A percentile compares a stretch with the other conserved stretches of the same genome.
Conservation (phyloP, 1,140 invertebrate genomes). For the Drosophila carrolli region DNA sequence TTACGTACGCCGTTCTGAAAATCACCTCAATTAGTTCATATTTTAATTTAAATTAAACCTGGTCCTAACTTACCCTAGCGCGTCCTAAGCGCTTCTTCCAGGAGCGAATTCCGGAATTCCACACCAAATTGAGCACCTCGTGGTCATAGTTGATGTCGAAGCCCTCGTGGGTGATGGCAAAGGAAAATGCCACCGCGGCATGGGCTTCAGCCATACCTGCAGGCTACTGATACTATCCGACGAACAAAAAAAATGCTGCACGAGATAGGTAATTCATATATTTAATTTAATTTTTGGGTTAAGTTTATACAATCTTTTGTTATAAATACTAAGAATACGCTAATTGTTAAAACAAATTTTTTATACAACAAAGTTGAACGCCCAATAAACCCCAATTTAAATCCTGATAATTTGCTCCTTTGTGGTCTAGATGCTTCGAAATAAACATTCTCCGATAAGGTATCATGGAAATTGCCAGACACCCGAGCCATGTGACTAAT, state of each 20-base stretch:
- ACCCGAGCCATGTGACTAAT: conserved; percentile 17
- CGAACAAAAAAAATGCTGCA: conserved; percentile 12
- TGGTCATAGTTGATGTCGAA: conserved; percentile 98
- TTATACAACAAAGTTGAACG: conserved; percentile 1
- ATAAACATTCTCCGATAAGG: conserved; percentile 28
- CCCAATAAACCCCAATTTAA: conserved; percentile 8
- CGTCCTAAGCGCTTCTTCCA: conserved; percentile 96
- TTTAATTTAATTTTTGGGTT: too few species aligned
- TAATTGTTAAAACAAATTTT: background rate
- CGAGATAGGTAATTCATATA: background rate
- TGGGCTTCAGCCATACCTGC: conserved; percentile 98
- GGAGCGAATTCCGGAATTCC: conserved; percentile 95
- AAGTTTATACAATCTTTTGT: too few species aligned
- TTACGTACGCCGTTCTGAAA: conserved; percentile 97
- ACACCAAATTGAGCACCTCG: conserved; percentile 95
- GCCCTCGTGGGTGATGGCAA: conserved; percentile 98
- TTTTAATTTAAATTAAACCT: background rate
- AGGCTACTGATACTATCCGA: conserved; percentile 25
- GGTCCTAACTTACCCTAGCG: conserved; percentile 89
- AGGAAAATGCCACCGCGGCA: conserved; percentile 98
- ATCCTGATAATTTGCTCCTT: conserved; percentile 12
- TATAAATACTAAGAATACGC: too few species aligned
- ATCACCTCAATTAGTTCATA: background rate
- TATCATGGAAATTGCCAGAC: conserved; percentile 31
- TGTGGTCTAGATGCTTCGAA: conserved; percentile 31